Evolutionary conservation across 2,888 invertebrate genomes (phyloP).

Genomic region (Phorcus lineatus): DNA sequence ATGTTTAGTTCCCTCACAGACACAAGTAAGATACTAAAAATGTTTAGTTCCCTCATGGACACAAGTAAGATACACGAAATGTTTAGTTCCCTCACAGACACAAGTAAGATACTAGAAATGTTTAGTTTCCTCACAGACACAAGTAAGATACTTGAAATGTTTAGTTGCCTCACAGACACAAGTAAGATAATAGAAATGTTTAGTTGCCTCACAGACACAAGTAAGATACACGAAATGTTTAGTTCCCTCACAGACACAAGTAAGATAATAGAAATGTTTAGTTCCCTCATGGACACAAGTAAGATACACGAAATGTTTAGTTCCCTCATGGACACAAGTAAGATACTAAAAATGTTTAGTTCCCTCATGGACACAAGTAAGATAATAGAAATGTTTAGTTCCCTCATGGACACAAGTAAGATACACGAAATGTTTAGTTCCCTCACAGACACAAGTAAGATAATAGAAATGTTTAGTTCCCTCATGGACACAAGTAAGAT

Average conservation of each 20-base stretch:
- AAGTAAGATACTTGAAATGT: too few relatives aligned
- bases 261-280: constrained; percentile 29
- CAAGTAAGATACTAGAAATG: too few relatives aligned
- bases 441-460: background rate
- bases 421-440: background rate
- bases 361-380: too few relatives aligned
- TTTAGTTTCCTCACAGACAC: too few relatives aligned
- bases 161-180: too few relatives aligned
- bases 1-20: constrained; percentile 42
- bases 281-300: background rate
- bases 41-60: background rate
- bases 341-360: too few relatives aligned
- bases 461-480: background rate
- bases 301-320: background rate
- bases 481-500: too few relatives aligned
- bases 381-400: constrained; percentile 53
- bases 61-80: too few relatives aligned
- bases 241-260: constrained; percentile 61
- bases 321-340: too few relatives aligned
- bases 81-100: too few relatives aligned
- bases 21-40: background rate
- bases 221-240: constrained; percentile 44
- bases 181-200: too few relatives aligned
- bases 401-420: constrained; percentile 59
- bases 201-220: too few relatives aligned